Base-by-base conservation (phyloP, 2,888 invertebrate genomes). In the Cryptocheilus praepositus region DNA sequence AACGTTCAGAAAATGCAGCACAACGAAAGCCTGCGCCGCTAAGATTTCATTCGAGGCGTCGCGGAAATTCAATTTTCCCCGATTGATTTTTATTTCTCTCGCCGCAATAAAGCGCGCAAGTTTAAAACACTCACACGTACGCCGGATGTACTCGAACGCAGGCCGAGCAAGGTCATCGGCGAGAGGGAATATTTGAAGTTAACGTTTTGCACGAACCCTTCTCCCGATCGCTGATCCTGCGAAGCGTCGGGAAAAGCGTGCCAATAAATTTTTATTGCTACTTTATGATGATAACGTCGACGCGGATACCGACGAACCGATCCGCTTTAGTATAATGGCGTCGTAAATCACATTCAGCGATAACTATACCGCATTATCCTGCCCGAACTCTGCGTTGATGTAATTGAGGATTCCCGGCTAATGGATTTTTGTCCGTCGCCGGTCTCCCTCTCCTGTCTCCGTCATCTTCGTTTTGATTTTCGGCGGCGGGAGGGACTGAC, bases 191-290 rank as follows among this genome's bases (percentile, higher is more conserved):
- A 36, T 36, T 36, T 11, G 4, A 36, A 36, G 36, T 36, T 36
- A 36, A 36, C 36, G 36, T 36, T 36, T 36, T 36, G 36, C 36
- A 36, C 36, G 36, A 36, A 11, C 13, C 8, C 13, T 11, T 1
- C 36, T 7, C 36, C 36, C 36, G 36, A 36, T 2, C 36, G 49
- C 8, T 49, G 49, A 49, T 49, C 49, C 49, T 36, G 36, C 49
- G 11, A 49, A 5, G 49, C 5, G 49, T 13, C 16, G 2, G 66
- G 61, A 61, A 74, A 80, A 80, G 78, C 80, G 78, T 82, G 83
- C 81, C 86, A 81, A 86, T 87, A 87, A 87, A 87, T 86, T 87
- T 87, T 86, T 87, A 87, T 86, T 83, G 85, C 84, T 81, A 79
- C 81, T 84, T 85, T 83, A 84, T 82, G 85, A 81, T 83, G 83